Evolutionary conservation across 2,888 invertebrate genomes (phyloP).

Genomic region (Hirtodrosophila cameraria): DNA sequence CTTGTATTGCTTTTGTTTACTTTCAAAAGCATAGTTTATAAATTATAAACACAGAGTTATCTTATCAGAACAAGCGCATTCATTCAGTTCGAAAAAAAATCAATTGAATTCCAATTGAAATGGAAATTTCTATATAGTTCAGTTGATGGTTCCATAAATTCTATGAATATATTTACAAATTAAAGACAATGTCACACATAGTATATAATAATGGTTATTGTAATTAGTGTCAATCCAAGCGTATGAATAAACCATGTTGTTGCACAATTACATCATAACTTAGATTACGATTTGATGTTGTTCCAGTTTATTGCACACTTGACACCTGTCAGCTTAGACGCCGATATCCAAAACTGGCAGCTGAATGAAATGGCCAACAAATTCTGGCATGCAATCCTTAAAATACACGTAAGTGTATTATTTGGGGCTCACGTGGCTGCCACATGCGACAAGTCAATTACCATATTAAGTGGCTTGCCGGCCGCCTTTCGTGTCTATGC

Average conservation of each 20-base stretch:
- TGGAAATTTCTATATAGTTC: constrained; percentile 2
- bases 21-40: too few species aligned
- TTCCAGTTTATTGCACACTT: constrained; percentile 61
- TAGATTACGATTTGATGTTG: constrained; percentile 29
- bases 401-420: constrained; percentile 3
- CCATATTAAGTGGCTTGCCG: constrained; percentile 31
- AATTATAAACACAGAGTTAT: constrained; percentile 9
- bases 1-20: too few species aligned
- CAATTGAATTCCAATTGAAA: constrained; percentile 20
- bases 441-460: constrained; percentile 70
- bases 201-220: constrained; percentile 1
- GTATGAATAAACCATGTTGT: constrained; percentile 1
- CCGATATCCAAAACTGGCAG: constrained; percentile 16
- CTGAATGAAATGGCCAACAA: constrained; percentile 33
- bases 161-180: neutral
- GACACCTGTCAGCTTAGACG: constrained; percentile 19
- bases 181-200: neutral
- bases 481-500: constrained; percentile 24
- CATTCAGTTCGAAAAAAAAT: constrained; percentile 9
- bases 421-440: constrained; percentile 70
- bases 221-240: neutral
- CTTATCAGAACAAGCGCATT: constrained; percentile 37
- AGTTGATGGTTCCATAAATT: constrained; percentile 8
- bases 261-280: constrained; percentile 3
- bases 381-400: constrained; percentile 48